Conservation (phyloP, 1,140 invertebrate genomes). For the Zaprionus davidi region DNA sequence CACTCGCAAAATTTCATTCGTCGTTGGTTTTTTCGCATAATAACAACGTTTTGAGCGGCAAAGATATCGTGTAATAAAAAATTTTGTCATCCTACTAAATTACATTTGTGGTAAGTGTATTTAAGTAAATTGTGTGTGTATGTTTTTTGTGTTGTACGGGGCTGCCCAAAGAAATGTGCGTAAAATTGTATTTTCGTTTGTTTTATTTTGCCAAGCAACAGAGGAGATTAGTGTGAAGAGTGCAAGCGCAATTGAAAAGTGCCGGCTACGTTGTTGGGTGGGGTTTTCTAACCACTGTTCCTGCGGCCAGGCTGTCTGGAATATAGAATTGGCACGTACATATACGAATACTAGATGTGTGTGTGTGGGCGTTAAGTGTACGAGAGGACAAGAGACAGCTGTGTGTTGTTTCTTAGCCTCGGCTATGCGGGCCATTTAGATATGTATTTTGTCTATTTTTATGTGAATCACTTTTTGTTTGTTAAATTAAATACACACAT, state of each 20-base stretch:
- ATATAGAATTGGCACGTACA: constrained; percentile 34
- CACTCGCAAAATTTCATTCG: constrained; percentile 33
- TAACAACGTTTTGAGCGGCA: constrained; percentile 29
- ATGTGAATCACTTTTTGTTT: constrained; percentile 78
- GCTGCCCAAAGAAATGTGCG: constrained; percentile 45
- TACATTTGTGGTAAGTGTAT: constrained; percentile 44
- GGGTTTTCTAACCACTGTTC: constrained; percentile 30
- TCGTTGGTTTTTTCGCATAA: constrained; percentile 35
- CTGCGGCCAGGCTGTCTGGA: constrained; percentile 55
- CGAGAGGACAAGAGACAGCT: constrained; percentile 67
- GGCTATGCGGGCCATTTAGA: constrained; percentile 41
- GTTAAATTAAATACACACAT: constrained; percentile 68
- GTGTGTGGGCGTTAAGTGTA: constrained; percentile 38
- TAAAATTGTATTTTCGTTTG: constrained; percentile 26
- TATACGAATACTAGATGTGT: constrained; percentile 8
- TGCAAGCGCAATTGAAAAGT: constrained; percentile 43
- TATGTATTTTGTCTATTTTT: constrained; percentile 70
- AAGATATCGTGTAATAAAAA: constrained; percentile 25
- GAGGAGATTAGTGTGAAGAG: constrained; percentile 11
- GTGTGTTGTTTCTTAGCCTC: constrained; percentile 41
- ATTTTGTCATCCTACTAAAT: constrained; percentile 13
- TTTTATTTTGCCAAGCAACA: constrained; percentile 12
- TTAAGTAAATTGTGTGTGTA: constrained; percentile 8
- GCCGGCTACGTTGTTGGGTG: constrained; percentile 50
- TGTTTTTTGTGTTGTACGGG: constrained; percentile 16